Percentiles rank a stretch among this genome's conserved stretches.
Evolutionary conservation across 2,888 invertebrate species (phyloP).

Genomic region (Lacanobia oleracea): DNA sequence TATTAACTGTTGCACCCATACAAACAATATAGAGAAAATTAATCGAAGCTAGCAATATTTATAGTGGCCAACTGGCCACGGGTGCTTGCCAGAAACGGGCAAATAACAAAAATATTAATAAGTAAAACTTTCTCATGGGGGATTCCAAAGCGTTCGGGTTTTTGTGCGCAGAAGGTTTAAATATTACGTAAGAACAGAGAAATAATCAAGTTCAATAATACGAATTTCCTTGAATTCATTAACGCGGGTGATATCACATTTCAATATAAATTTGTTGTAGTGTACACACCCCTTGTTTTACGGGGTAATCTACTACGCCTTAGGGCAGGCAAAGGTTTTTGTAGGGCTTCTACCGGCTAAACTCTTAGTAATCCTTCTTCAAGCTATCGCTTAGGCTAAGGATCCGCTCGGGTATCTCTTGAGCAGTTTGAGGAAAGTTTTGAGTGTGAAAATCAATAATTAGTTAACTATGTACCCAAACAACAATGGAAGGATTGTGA

Average conservation of each 20-base stretch:
- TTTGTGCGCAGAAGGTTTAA: constrained; percentile 3
- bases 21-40: constrained; percentile 1
- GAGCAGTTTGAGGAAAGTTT: neutral
- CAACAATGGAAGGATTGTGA: no score
- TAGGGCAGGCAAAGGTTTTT: neutral
- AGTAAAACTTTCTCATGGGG: constrained; percentile 25
- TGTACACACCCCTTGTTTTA: neutral
- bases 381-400: neutral
- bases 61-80: constrained; percentile 1
- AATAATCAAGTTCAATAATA: constrained; percentile 9
- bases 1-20: neutral
- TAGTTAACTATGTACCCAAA: neutral
- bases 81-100: neutral
- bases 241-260: neutral
- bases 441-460: neutral
- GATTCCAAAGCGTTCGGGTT: constrained; percentile 14
- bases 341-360: constrained; percentile 10
- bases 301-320: neutral
- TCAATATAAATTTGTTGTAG: neutral
- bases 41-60: constrained; percentile 13
- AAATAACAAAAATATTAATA: constrained; percentile 17
- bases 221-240: neutral
- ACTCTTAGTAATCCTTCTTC: neutral
- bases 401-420: neutral
- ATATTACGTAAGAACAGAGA: constrained; percentile 23